These are phyloP conservation scores for Taurulus bubalis DNA, from an alignment of 2,113 vertebrate species.

Conservation along the genomic window DNA sequence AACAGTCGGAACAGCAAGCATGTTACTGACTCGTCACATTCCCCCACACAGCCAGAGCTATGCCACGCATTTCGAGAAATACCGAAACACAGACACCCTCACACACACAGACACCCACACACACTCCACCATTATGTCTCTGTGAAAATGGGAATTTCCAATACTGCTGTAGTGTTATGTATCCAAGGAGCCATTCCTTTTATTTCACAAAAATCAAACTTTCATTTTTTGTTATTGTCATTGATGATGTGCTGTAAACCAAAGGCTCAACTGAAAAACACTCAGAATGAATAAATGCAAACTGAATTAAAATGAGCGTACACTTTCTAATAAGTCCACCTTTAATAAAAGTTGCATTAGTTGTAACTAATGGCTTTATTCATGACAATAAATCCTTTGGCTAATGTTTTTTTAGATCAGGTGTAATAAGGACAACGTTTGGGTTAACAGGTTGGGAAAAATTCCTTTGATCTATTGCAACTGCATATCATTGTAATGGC, in stretches of 20 bases:
- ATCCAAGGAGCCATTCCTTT: not conserved
- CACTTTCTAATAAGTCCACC: no score
- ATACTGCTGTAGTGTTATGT: not conserved
- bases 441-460: not conserved
- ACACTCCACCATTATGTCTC: conserved; percentile 4
- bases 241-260: not conserved
- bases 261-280: no score
- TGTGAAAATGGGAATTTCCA: not conserved
- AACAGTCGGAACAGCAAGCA: conserved; percentile 58
- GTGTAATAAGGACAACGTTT: not conserved
- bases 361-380: not conserved
- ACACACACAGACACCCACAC: conserved; percentile 1
- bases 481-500: not conserved
- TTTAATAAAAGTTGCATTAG: not conserved
- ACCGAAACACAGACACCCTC: conserved; percentile 35
- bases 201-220: not conserved
- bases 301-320: not conserved
- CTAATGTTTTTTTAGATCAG: not conserved
- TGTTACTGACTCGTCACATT: conserved; percentile 77
- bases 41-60: conserved; percentile 68
- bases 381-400: not conserved
- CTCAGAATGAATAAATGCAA: not conserved
- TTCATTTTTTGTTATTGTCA: not conserved
- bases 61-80: conserved; percentile 69
- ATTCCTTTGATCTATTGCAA: not conserved